phyloP scores from a whole-genome alignment of 2,888 invertebrate species.

The Pyralis farinalis region DNA sequence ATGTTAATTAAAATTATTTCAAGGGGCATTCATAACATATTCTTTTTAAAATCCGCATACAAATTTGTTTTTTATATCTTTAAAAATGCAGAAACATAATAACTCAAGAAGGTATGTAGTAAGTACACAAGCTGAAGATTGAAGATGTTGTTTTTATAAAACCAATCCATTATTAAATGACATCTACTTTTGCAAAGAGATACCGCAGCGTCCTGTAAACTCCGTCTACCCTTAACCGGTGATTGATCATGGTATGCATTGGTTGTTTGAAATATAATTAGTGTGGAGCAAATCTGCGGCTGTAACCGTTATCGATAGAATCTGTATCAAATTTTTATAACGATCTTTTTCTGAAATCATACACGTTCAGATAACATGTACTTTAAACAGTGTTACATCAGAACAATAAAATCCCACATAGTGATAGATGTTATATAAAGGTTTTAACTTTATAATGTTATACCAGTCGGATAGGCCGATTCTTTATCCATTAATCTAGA shows the following conservation, averaged over 20 bases:
- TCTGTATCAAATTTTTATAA: neutral
- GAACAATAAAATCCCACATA: too few species aligned
- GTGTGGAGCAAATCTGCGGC: neutral
- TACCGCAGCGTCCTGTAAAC: neutral
- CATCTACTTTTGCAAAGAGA: neutral
- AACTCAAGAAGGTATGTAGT: neutral
- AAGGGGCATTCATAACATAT: too few species aligned
- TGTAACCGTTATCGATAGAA: neutral
- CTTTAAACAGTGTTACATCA: too few species aligned
- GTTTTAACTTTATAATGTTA: too few species aligned
- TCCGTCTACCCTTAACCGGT: neutral
- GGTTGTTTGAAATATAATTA: neutral
- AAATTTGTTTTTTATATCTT: too few species aligned
- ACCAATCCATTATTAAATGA: neutral
- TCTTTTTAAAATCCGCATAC: too few species aligned
- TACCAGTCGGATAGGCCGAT: too few species aligned
- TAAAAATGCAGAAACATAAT: neutral
- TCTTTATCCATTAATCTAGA: too few species aligned
- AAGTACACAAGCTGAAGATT: neutral
- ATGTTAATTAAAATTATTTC: too few species aligned
- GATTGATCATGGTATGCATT: neutral
- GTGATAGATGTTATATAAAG: too few species aligned
- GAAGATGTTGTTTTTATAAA: neutral
- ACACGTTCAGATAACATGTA: too few species aligned
- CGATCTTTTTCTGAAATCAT: too few species aligned